A percentile compares a stretch with the other conserved stretches of the same genome.
Evolutionary conservation across 1,140 invertebrate species (phyloP).

Genomic region (Megalopta genalis): DNA sequence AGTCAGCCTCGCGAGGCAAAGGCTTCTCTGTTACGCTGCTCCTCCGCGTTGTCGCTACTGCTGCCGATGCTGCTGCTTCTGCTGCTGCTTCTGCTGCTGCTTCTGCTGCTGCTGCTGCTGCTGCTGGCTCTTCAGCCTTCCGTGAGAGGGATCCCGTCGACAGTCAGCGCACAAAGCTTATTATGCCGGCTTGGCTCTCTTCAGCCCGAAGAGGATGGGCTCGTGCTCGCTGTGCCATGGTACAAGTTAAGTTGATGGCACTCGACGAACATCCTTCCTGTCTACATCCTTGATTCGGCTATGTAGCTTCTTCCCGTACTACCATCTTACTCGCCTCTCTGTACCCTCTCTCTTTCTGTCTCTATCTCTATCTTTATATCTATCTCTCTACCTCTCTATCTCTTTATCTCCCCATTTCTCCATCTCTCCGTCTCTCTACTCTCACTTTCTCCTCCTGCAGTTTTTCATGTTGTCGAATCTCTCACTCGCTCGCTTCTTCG

Average conservation of each 20-base stretch:
- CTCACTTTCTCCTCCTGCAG: neutral
- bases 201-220: conserved; percentile 53
- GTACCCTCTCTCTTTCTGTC: neutral
- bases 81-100: conserved; percentile 9
- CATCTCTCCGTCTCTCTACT: neutral
- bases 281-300: conserved; percentile 63
- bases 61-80: conserved; percentile 47
- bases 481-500: neutral
- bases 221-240: conserved; percentile 62
- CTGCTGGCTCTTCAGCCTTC: conserved; percentile 51
- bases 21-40: conserved; percentile 43
- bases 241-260: conserved; percentile 69
- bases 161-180: conserved; percentile 71
- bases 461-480: too few relatives aligned
- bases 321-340: conserved; percentile 21
- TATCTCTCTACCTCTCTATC: too few relatives aligned
- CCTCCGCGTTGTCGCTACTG: conserved; percentile 53
- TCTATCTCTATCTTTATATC: neutral
- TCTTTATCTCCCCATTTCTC: neutral
- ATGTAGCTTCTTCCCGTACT: conserved; percentile 33
- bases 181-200: conserved; percentile 69
- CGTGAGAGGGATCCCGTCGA: conserved; percentile 56
- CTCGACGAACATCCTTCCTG: conserved; percentile 70
- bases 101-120: conserved; percentile 19
- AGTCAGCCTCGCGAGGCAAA: conserved; percentile 36